Conservation (phyloP, 2,113 vertebrate genomes). For the Pionites leucogaster region DNA sequence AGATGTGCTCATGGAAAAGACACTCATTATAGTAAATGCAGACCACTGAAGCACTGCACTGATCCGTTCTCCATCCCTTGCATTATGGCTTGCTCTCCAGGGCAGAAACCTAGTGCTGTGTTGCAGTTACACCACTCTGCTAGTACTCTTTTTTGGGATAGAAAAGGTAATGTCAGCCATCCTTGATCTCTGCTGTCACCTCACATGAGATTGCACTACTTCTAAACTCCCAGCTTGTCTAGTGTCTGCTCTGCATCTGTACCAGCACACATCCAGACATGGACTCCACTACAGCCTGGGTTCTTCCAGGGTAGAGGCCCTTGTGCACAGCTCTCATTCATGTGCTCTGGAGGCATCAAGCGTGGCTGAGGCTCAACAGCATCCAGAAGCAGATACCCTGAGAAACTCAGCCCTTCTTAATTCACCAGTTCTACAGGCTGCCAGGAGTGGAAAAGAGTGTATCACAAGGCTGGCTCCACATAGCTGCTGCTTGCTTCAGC, state of each 20-base stretch:
- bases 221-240: not conserved
- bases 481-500: not conserved
- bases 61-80: not conserved
- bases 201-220: not conserved
- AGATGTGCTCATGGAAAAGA: not conserved
- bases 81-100: not conserved
- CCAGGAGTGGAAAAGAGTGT: not conserved
- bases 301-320: not conserved
- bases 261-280: not conserved
- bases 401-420: not conserved
- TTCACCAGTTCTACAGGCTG: not conserved
- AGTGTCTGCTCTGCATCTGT: not conserved
- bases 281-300: not conserved
- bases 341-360: not conserved
- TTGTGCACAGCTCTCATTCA: not conserved
- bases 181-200: not conserved
- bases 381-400: not conserved
- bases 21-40: not conserved
- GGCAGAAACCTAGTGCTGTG: not conserved
- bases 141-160: accelerated
- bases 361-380: not conserved
- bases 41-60: not conserved
- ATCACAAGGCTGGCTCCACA: not conserved
- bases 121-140: not conserved
- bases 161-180: not conserved